Evolutionary conservation across 2,113 vertebrate genomes (phyloP).

Genomic region (Pao palembangensis): DNA sequence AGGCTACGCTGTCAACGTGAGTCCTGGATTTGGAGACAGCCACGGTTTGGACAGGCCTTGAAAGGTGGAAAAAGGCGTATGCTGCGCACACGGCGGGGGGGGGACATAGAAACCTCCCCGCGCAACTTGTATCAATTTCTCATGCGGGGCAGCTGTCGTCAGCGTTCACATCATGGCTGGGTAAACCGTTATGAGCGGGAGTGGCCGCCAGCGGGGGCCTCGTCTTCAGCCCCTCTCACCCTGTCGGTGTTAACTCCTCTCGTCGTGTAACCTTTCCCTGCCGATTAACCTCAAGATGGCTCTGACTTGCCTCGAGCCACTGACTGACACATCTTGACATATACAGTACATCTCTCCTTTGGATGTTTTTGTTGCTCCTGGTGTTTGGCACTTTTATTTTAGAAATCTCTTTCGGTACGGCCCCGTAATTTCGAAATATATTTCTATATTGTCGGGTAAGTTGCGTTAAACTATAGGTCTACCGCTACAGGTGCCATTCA

Average conservation of each 20-base stretch:
- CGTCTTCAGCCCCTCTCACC: conserved; percentile 28
- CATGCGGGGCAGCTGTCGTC: conserved; percentile 6
- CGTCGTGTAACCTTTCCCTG: conserved; percentile 34
- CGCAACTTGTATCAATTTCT: conserved; percentile 8
- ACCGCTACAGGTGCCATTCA: too few relatives aligned
- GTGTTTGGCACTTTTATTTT: not conserved
- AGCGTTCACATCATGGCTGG: conserved; percentile 28
- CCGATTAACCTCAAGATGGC: conserved; percentile 30
- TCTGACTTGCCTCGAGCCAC: conserved; percentile 33
- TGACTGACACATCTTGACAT: conserved; percentile 9
- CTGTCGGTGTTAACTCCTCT: conserved; percentile 29
- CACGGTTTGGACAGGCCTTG: conserved; percentile 20
- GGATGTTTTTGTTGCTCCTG: not conserved
- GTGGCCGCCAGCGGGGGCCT: conserved; percentile 20
- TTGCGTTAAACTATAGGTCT: too few relatives aligned
- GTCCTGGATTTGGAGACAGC: conserved; percentile 12
- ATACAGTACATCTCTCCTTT: conserved; percentile 15
- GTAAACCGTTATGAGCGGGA: conserved; percentile 14
- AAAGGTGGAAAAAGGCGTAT: conserved; percentile 24
- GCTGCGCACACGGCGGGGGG: conserved; percentile 9
- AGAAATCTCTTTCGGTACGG: too few relatives aligned
- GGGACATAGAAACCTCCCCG: conserved; percentile 4
- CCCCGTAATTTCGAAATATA: too few relatives aligned
- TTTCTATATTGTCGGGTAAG: too few relatives aligned
- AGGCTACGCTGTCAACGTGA: conserved; percentile 29